Base-by-base conservation (phyloP, 2,888 invertebrate genomes). In the Erebia ligea region DNA sequence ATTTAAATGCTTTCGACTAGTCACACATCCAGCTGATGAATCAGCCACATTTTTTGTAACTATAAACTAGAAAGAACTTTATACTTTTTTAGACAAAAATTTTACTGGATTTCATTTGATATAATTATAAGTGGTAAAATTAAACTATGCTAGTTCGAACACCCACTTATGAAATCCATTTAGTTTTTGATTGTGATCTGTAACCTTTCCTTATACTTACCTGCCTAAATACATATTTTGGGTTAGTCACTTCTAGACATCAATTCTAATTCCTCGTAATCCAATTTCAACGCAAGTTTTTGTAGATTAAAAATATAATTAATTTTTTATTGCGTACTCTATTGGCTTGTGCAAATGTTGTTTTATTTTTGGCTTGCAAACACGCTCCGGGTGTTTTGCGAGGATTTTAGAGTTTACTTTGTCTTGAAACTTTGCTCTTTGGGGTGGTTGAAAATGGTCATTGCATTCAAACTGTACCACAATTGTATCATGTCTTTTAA, bases 291-390 rank as follows among this genome's bases (percentile, higher is more conserved):
- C 82, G 83, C 86, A 84, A 89, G 84, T 89, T 89, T 88, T 87
- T 82, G 85, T 84, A 88, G 90, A 91, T 92, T 91, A 92, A 91
- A 91, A 91, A 91, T 87, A 87, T 91, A 90, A 91, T 92, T 91
- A 91, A 87, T 91, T 92, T 92, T 92, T 92, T 89, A 91, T 89
- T 84, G 84, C 87, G 83, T 82, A 79, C 85, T 86, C 86, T 89
- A 89, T 90, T 87, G 90, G 87, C 86, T 82, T 85, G 86, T 79
- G 84, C 82, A 87, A 89, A 87, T 88, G 86, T 84, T 87, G 85
- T 89, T 89, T 87, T 87, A 86, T 89, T 82, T 82, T 82, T 75
- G 76, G 82, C 82, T 80, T 73, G 81, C 82, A 82, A 85, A 83
- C 79, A 81, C 73, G 84, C 84, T 76, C 68, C 73, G 80, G 84